phyloP scores from a whole-genome alignment of 2,797 vertebrate genomes.

The Arnoldichthys spilopterus region DNA sequence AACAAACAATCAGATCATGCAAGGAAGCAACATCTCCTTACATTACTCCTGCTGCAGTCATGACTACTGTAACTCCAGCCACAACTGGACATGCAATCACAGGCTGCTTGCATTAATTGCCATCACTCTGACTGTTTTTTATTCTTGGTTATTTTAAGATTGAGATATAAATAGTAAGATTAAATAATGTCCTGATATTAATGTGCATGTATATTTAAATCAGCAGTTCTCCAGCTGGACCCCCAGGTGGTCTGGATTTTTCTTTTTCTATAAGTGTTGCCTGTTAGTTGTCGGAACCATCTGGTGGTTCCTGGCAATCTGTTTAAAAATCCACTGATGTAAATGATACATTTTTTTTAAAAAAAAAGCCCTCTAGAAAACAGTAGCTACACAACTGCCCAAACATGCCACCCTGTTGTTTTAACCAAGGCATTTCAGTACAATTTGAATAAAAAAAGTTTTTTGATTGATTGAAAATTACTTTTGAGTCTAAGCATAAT shows the following conservation, averaged over 20 bases:
- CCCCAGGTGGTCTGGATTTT: too few species aligned
- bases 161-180: neutral
- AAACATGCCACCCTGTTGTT: neutral
- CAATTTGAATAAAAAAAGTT: too few species aligned
- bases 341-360: too few species aligned
- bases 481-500: neutral
- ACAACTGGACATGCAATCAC: neutral
- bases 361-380: neutral
- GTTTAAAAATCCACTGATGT: too few species aligned
- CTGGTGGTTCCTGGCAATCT: too few species aligned
- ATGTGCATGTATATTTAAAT: neutral
- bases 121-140: conserved; percentile 17
- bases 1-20: neutral
- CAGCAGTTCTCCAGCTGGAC: neutral
- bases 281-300: too few species aligned
- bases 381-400: neutral
- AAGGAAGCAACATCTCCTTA: conserved; percentile 49
- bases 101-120: neutral
- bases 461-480: too few species aligned
- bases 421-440: neutral
- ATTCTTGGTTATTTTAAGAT: too few species aligned
- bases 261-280: too few species aligned
- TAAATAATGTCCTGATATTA: neutral
- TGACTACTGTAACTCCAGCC: conserved; percentile 44
- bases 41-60: conserved; percentile 30